Evolutionary conservation across 2,113 vertebrate genomes (phyloP).

Genomic region (Tenrec ecaudatus): DNA sequence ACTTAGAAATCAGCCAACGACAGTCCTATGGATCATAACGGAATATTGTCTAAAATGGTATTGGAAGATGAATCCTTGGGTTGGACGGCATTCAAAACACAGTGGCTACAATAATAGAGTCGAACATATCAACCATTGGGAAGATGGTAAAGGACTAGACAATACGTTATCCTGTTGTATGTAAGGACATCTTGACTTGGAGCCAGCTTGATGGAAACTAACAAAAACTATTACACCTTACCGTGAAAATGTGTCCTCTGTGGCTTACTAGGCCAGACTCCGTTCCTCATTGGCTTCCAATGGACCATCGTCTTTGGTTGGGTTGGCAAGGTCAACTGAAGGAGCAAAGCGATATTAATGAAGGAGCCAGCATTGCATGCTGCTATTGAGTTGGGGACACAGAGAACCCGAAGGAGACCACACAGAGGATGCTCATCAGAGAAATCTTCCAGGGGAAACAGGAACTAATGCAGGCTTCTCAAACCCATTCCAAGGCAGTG

Average conservation of each 20-base stretch:
- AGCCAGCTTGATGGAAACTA: not conserved
- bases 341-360: fast-evolving
- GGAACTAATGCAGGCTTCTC: not conserved
- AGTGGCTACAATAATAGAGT: not conserved
- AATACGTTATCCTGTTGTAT: not conserved
- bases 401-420: fast-evolving
- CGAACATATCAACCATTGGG: not conserved
- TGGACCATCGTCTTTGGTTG: not conserved
- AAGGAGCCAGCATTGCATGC: fast-evolving
- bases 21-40: not conserved
- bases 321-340: not conserved
- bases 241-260: not conserved
- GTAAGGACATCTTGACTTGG: not conserved
- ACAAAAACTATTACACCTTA: not conserved
- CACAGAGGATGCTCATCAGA: not conserved
- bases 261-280: fast-evolving
- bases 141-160: not conserved
- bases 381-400: fast-evolving
- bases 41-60: not conserved
- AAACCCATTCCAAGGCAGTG: not conserved
- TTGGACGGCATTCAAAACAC: not conserved
- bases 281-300: not conserved
- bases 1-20: not conserved
- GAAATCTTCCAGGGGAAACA: not conserved
- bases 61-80: not conserved